Evolutionary conservation across 2,797 vertebrate species (phyloP).

Genomic region (Propithecus deckenii): DNA sequence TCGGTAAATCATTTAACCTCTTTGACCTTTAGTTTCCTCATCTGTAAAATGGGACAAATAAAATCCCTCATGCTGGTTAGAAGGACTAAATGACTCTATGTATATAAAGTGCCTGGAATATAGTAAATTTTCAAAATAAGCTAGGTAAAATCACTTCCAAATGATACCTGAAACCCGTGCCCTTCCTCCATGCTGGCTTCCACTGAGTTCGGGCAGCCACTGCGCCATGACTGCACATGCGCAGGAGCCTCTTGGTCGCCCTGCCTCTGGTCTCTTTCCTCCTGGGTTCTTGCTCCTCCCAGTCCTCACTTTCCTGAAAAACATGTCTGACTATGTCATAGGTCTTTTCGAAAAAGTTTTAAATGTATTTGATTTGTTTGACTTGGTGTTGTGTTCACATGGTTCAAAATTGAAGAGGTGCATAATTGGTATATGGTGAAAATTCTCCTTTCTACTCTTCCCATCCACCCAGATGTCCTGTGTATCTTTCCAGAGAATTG

Average conservation of each 20-base stretch:
- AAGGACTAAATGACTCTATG: neutral
- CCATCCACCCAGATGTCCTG: neutral
- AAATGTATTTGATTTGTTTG: neutral
- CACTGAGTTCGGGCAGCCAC: fast-evolving
- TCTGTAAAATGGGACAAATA: neutral
- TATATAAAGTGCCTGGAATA: neutral
- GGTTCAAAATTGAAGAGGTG: neutral
- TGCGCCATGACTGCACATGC: fast-evolving
- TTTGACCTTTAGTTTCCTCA: neutral
- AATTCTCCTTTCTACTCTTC: neutral
- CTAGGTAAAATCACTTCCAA: neutral
- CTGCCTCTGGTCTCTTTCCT: neutral
- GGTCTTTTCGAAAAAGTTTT: neutral
- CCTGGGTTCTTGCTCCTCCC: neutral
- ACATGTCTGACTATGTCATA: neutral
- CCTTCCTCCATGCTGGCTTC: neutral
- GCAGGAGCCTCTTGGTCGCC: neutral
- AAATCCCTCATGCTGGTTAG: neutral
- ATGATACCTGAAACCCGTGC: neutral
- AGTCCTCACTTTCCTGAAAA: neutral
- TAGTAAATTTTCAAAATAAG: neutral
- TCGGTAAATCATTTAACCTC: neutral
- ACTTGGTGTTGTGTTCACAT: neutral
- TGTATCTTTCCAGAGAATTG: neutral
- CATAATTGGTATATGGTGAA: neutral